Conservation (phyloP, 2,888 invertebrate species). For the Lissocephala sabroskyi region DNA sequence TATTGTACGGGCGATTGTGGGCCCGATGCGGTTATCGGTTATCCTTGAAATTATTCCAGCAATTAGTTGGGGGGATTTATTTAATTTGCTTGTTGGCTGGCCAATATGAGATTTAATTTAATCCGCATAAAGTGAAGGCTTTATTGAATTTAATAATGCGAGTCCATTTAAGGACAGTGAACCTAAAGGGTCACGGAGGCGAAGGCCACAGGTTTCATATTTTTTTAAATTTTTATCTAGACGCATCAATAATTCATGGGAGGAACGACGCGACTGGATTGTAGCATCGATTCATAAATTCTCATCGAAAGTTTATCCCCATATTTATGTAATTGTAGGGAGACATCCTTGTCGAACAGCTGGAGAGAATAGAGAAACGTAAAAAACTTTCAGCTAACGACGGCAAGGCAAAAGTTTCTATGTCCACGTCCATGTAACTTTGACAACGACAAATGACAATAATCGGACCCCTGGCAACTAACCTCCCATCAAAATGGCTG, state of each 20-base stretch:
- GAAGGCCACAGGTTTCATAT: too few relatives aligned
- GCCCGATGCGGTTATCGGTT: constrained; percentile 40
- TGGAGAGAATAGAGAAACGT: not conserved
- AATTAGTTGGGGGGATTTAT: constrained; percentile 47
- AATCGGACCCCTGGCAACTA: constrained; percentile 28
- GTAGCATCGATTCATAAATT: constrained; percentile 48
- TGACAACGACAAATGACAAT: constrained; percentile 39
- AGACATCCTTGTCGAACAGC: not conserved
- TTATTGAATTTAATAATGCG: not conserved
- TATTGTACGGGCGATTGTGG: constrained; percentile 10
- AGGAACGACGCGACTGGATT: too few relatives aligned
- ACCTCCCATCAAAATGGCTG: too few relatives aligned
- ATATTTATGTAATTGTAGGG: not conserved
- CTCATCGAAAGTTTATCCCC: constrained; percentile 56
- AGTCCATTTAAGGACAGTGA: too few relatives aligned
- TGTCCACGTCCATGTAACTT: too few relatives aligned
- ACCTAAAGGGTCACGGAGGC: too few relatives aligned
- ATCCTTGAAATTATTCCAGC: constrained; percentile 35
- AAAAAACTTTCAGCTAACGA: not conserved
- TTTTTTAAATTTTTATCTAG: too few relatives aligned
- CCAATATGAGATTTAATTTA: not conserved
- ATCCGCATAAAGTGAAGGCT: constrained; percentile 22
- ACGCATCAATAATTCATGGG: too few relatives aligned
- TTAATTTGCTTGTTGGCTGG: constrained; percentile 26
- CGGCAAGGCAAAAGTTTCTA: too few relatives aligned